Conservation (phyloP, 2,888 invertebrate genomes). For the Iphiclides podalirius region DNA sequence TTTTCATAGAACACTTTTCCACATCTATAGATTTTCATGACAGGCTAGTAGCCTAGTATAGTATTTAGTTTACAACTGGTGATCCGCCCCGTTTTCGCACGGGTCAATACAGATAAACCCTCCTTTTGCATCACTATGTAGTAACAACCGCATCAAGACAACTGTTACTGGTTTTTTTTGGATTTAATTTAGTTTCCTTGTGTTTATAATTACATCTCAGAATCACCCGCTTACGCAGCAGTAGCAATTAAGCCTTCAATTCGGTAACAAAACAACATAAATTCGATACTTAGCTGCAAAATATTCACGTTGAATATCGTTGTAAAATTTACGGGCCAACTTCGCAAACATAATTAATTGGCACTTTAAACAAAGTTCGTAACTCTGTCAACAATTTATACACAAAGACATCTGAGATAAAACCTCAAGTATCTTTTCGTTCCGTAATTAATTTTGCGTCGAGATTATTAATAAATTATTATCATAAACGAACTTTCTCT, state of each 20-base stretch:
- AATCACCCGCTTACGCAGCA: neutral
- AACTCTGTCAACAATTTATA: slow-evolving; percentile 41
- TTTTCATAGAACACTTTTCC: too few relatives aligned
- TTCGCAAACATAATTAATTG: slow-evolving; percentile 45
- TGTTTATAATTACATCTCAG: too few relatives aligned
- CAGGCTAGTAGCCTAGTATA: too few relatives aligned
- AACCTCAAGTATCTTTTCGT: slow-evolving; percentile 37
- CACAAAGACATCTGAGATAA: slow-evolving; percentile 36
- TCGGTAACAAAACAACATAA: slow-evolving; percentile 12
- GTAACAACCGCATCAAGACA: too few relatives aligned
- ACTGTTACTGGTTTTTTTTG: too few relatives aligned
- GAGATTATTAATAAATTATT: slow-evolving; percentile 33
- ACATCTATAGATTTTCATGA: too few relatives aligned
- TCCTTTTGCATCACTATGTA: too few relatives aligned
- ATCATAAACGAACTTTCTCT: slow-evolving; percentile 28
- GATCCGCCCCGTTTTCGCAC: too few relatives aligned
- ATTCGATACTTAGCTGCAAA: slow-evolving; percentile 14
- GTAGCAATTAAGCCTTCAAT: slow-evolving; percentile 4
- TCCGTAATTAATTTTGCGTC: slow-evolving; percentile 36
- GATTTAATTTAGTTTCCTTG: too few relatives aligned
- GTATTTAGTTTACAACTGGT: too few relatives aligned
- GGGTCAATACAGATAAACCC: too few relatives aligned
- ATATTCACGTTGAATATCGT: slow-evolving; percentile 25
- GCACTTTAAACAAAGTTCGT: slow-evolving; percentile 40
- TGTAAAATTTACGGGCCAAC: slow-evolving; percentile 37